Evolutionary conservation across 2,113 vertebrate species (phyloP), one percentile per base, ranked within the genome.

Genomic region (Ageneiosus marmoratus): DNA sequence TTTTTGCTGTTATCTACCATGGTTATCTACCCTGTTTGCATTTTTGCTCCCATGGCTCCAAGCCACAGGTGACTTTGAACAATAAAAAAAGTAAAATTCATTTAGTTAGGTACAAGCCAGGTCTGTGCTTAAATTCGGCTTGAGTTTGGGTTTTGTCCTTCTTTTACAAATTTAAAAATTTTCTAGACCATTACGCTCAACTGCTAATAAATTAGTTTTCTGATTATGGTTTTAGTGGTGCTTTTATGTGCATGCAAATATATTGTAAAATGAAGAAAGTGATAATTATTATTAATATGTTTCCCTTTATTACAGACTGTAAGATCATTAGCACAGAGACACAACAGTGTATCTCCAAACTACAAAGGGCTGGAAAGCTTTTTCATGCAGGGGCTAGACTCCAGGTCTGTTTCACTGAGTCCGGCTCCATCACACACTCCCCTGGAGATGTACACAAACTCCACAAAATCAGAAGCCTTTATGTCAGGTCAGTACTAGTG

Each of bases 281-380:
- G 0, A 27, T 63, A 10, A 63, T 63, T 5, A 27, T 46, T 60
- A 18, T 62, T 18, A 46, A 60, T 12, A 77, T 56, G 20, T 69
- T 69, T 67, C 12, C 53, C 12, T 65, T 8, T 50, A 77, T 44
- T 72, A 20, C 63, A 86, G 89, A 85, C 77, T 48, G 78, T 92
- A 60, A 88, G 81, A 77, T 80, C 72, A 41, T 73, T 91, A 76
- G 84, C 87, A 50, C 89, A 84, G 69, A 88, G 60, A 79, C 81
- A 85, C 84, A 70, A 82, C 81, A 77, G 76, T 70, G 86, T 78
- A 84, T 82, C 83, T 41, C 80, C 87, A 76, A 81, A 65, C 22
- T 88, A 88, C 74, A 87, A 74, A 80, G 88, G 90, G 51, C 87
- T 91, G 69, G 84, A 88, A 69, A 84, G 85, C 34, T 88, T 89